Evolutionary conservation across 2,888 invertebrate genomes (phyloP).

Genomic region (Poecilus cupreus): DNA sequence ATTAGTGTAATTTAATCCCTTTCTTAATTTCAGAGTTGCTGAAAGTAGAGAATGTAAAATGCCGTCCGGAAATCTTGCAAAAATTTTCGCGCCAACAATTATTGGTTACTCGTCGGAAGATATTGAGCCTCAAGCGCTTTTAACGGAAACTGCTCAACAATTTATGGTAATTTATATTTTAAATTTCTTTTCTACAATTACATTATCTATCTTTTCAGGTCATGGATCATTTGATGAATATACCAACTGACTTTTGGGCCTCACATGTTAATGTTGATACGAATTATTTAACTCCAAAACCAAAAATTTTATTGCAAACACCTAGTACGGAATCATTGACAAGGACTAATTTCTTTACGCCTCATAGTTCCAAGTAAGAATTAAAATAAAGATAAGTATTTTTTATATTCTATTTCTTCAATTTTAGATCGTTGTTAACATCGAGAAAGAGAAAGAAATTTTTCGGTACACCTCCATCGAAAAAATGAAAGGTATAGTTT

Average conservation of each 20-base stretch:
- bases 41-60: slow-evolving; percentile 91
- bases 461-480: slow-evolving; percentile 34
- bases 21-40: slow-evolving; percentile 79
- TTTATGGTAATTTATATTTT: slow-evolving; percentile 75
- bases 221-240: slow-evolving; percentile 81
- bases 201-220: slow-evolving; percentile 72
- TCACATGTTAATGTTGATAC: slow-evolving; percentile 78
- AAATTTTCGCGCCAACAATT: slow-evolving; percentile 95
- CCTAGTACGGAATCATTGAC: slow-evolving; percentile 71
- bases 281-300: slow-evolving; percentile 61
- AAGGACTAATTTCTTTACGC: slow-evolving; percentile 63
- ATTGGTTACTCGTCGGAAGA: slow-evolving; percentile 90
- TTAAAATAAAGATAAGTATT: neutral
- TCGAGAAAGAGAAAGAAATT: slow-evolving; percentile 33
- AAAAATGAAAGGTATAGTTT: neutral
- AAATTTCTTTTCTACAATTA: slow-evolving; percentile 4
- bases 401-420: neutral
- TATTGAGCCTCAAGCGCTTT: slow-evolving; percentile 82
- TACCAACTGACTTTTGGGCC: slow-evolving; percentile 86
- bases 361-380: slow-evolving; percentile 60
- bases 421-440: slow-evolving; percentile 10
- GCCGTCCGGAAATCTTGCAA: slow-evolving; percentile 91
- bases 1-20: neutral
- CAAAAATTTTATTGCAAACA: slow-evolving; percentile 69
- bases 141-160: slow-evolving; percentile 87